Evolutionary conservation across 2,113 vertebrate species (phyloP), one percentile per base, ranked within the genome.

Genomic region (Raja brachyura): DNA sequence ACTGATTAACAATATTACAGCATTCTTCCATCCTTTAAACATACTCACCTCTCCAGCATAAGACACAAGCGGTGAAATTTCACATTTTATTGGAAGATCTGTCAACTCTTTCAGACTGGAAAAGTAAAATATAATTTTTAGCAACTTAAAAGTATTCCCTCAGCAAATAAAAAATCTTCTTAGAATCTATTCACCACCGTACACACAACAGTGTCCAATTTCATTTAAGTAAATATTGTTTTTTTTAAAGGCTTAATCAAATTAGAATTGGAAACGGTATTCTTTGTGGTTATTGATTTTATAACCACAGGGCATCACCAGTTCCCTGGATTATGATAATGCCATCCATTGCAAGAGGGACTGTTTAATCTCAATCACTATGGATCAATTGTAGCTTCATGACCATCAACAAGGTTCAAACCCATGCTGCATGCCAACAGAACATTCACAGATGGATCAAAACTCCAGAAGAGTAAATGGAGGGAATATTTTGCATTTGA

Each of bases 71-170:
- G 99, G 98, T 59, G 98, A 99, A 95, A 99, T 98, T 95, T 99
- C 99, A 95, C 99, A 99, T 95, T 98, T 98, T 95, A 99, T 98
- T 28, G 98, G 98, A 93, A 97, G 95, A 94, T 99, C 99, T 0
- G 97, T 98, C 94, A 97, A 98, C 56, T 99, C 99, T 95, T 99
- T 98, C 95, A 99, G 94, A 94, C 99, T 99, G 94, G 94, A 8
- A 90, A 77, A 54, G 93, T 75, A 93, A 93, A 92, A 74, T 70
- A 73, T 54, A 63, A 92, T 70, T 73, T 73, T 92, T 1, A 92
- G 20, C 68, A 92, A 70, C 33, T 73, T 70, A 54, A 28, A 92
- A 56, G 14, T 14, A 92, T 22, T 73, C 66, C 48, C n/a, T 48
- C 20, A 74, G 20, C 90, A 92, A 73, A 74, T 92, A 14, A 20